Conservation (phyloP, 2,888 invertebrate species). For the Allacma fusca region DNA sequence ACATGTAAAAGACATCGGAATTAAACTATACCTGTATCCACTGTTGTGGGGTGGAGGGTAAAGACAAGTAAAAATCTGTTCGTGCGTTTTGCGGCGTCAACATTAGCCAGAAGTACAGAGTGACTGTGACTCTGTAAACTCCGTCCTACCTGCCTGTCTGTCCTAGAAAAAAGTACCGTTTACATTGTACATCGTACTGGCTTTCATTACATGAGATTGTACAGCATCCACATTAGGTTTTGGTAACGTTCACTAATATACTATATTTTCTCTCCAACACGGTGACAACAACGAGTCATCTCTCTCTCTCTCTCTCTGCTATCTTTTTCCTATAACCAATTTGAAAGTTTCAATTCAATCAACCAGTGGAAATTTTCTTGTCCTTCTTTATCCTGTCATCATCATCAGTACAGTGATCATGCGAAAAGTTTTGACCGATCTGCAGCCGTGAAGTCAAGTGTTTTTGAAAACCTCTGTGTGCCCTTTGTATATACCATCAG, state of each 20-base stretch:
- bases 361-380: not conserved
- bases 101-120: constrained; percentile 28
- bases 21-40: not conserved
- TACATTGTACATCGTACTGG: constrained; percentile 34
- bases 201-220: constrained; percentile 31
- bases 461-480: not conserved
- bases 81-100: constrained; percentile 28
- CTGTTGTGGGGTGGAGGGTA: constrained; percentile 24
- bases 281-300: constrained; percentile 12
- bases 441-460: not conserved
- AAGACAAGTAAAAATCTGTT: constrained; percentile 17
- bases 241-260: constrained; percentile 1
- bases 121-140: constrained; percentile 34
- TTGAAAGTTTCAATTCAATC: not conserved
- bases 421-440: constrained; percentile 1
- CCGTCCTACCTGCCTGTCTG: constrained; percentile 38
- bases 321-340: constrained; percentile 8
- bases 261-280: constrained; percentile 11
- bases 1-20: constrained; percentile 1
- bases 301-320: constrained; percentile 22
- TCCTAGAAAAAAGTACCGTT: constrained; percentile 50
- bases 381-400: not conserved
- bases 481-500: not conserved
- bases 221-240: constrained; percentile 18
- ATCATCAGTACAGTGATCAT: constrained; percentile 5